phyloP scores from a whole-genome alignment of 2,113 vertebrate genomes.

The Dipodomys merriami region DNA sequence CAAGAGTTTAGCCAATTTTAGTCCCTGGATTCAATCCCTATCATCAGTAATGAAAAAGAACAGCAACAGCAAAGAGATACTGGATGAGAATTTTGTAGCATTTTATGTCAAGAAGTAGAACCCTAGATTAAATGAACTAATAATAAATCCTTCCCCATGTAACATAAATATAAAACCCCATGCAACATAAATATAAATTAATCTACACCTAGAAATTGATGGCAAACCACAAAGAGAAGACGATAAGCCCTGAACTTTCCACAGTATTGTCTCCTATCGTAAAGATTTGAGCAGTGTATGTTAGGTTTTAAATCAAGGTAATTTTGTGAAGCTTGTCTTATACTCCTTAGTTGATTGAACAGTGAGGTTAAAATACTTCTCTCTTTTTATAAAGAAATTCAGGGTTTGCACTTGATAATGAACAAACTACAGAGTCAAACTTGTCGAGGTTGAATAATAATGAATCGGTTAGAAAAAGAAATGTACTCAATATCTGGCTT shows the following conservation, averaged over 20 bases:
- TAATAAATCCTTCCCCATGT: too few relatives aligned
- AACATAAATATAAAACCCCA: neutral
- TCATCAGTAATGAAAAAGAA: too few relatives aligned
- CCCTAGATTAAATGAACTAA: neutral
- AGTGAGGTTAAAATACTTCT: neutral
- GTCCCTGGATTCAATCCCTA: rapidly evolving
- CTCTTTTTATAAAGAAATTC: neutral
- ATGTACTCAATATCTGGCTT: neutral
- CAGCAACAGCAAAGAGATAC: neutral
- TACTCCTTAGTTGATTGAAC: neutral
- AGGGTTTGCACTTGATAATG: neutral
- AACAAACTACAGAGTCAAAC: neutral
- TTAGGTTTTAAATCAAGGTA: neutral
- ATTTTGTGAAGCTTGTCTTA: neutral
- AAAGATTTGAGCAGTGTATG: neutral
- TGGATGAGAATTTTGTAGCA: neutral
- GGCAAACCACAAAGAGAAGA: neutral
- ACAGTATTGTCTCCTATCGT: neutral
- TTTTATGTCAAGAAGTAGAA: neutral
- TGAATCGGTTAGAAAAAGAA: neutral
- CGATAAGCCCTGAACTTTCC: neutral
- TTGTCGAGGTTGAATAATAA: neutral
- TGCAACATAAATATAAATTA: neutral
- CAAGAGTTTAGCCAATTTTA: neutral
- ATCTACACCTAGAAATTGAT: neutral